Evolutionary conservation across 2,888 invertebrate genomes (phyloP).

Genomic region (Steinernema scapterisci): DNA sequence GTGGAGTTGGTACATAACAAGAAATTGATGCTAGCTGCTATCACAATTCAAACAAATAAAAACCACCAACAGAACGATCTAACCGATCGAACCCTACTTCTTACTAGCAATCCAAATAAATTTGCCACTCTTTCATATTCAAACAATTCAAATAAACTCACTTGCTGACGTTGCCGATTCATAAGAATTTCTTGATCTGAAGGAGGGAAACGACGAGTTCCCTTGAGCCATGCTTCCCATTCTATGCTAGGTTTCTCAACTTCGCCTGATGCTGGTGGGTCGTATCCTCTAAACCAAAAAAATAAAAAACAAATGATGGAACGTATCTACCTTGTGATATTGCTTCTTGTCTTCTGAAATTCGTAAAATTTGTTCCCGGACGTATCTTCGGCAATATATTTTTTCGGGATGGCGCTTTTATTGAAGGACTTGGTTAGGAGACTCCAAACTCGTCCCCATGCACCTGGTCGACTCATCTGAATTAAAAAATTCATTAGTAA

Average conservation of each 20-base stretch:
- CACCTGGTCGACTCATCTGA: slow-evolving; percentile 54
- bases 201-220: slow-evolving; percentile 62
- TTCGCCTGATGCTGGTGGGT: slow-evolving; percentile 43
- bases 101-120: too few species aligned
- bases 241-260: slow-evolving; percentile 52
- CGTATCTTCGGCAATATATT: slow-evolving; percentile 58
- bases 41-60: too few species aligned
- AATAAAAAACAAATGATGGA: background rate
- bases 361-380: slow-evolving; percentile 62
- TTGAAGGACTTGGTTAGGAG: slow-evolving; percentile 53
- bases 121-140: too few species aligned
- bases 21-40: too few species aligned
- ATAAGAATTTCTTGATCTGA: slow-evolving; percentile 59
- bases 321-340: background rate
- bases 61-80: too few species aligned
- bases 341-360: slow-evolving; percentile 45
- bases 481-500: too few species aligned
- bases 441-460: slow-evolving; percentile 49
- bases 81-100: too few species aligned
- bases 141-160: slow-evolving; percentile 31
- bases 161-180: slow-evolving; percentile 58
- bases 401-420: slow-evolving; percentile 46
- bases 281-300: slow-evolving; percentile 56
- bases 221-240: slow-evolving; percentile 63
- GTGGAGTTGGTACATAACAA: too few species aligned